Percentiles rank a stretch among this genome's conserved stretches.
These are phyloP conservation scores for Typhlomys cinereus DNA, from an alignment of 2,113 vertebrate genomes.

Conservation along the genomic window DNA sequence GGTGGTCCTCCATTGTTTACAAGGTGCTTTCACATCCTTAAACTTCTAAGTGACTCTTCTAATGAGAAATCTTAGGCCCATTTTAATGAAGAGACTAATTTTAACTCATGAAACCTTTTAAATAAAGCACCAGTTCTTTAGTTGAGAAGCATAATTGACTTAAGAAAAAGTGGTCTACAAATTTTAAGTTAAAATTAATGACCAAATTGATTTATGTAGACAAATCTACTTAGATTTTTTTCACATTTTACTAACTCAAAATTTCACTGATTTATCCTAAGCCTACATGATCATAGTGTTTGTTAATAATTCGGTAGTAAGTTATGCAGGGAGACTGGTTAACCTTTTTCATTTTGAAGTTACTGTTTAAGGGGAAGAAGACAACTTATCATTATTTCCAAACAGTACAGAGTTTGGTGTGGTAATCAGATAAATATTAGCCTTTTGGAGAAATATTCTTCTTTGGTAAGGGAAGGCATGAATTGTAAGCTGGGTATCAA, in stretches of 20 bases:
- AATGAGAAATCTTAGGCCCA: not conserved
- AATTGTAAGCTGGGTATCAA: not conserved
- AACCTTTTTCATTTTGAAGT: not conserved
- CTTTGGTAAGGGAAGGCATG: not conserved
- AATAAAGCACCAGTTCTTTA: not conserved
- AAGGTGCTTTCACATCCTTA: not conserved
- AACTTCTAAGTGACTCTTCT: not conserved
- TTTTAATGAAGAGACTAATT: not conserved
- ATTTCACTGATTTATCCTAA: not conserved
- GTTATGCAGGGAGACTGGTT: not conserved
- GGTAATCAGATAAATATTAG: not conserved
- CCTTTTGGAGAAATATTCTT: too few relatives aligned
- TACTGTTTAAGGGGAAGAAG: not conserved
- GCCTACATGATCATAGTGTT: not conserved
- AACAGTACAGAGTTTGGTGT: not conserved
- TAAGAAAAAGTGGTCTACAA: not conserved
- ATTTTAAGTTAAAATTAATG: conserved; percentile 9
- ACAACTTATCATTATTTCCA: not conserved
- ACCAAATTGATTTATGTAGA: not conserved
- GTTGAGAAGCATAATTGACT: not conserved
- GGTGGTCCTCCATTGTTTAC: not conserved
- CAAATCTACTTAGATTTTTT: not conserved
- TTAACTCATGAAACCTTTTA: not conserved
- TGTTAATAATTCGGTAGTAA: not conserved
- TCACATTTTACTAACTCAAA: not conserved